Percentiles rank a stretch among this genome's conserved stretches.
phyloP scores from a whole-genome alignment of 2,113 vertebrate genomes.

The Grammomys surdaster region DNA sequence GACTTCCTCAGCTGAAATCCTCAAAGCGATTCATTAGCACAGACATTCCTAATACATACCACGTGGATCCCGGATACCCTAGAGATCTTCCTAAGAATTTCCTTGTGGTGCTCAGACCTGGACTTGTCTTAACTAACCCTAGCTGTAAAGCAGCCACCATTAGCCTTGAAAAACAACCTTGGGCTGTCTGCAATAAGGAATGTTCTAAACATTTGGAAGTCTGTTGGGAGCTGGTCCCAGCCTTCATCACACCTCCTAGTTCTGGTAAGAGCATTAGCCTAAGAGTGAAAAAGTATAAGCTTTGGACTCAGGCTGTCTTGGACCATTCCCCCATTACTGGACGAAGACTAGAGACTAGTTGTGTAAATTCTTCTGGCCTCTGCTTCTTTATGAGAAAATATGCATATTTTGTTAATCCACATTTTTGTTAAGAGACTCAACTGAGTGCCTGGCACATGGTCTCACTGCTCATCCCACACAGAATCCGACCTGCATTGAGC shows the following conservation, averaged over 20 bases:
- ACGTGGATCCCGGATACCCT: conserved; percentile 41
- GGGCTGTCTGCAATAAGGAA: conserved; percentile 12
- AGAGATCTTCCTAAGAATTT: conserved; percentile 27
- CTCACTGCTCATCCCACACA: background rate
- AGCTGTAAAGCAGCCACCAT: background rate
- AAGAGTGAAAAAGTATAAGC: background rate
- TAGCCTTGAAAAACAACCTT: background rate
- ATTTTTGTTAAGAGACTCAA: background rate
- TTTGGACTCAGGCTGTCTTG: background rate
- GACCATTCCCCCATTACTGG: background rate
- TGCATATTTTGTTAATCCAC: background rate
- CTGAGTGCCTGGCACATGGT: background rate
- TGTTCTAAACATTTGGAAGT: conserved; percentile 17
- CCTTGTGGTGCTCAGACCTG: background rate
- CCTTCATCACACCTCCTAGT: background rate
- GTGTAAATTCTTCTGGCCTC: background rate
- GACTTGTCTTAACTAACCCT: conserved; percentile 14
- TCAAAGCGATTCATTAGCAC: conserved; percentile 61
- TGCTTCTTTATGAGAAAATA: background rate
- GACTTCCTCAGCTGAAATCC: conserved; percentile 57
- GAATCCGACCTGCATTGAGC: background rate
- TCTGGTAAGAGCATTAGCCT: conserved; percentile 20
- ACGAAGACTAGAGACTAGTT: background rate
- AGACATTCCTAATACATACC: conserved; percentile 66
- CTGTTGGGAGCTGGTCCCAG: background rate